Conservation (phyloP, 2,113 vertebrate genomes). For the Saimiri boliviensis region DNA sequence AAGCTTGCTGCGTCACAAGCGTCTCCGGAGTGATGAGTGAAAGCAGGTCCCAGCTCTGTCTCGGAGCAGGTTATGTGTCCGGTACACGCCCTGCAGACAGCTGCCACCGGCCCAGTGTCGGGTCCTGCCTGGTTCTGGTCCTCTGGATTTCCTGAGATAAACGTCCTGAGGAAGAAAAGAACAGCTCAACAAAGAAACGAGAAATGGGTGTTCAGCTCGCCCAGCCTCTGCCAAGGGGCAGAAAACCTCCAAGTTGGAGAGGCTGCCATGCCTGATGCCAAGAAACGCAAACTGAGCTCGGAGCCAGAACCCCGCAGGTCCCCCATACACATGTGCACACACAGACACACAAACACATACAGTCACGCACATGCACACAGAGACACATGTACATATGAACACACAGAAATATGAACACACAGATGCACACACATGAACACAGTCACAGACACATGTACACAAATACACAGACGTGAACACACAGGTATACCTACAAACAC, state of each 20-base stretch:
- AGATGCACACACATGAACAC: not conserved
- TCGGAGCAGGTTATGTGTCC: not conserved
- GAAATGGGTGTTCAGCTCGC: no score
- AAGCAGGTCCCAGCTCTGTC: not conserved
- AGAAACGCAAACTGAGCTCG: accelerated
- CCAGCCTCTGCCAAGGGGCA: not conserved
- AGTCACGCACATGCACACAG: not conserved
- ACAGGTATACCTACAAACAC: not conserved
- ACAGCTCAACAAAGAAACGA: not conserved
- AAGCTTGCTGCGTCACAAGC: not conserved
- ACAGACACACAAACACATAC: not conserved
- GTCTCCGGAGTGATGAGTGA: not conserved
- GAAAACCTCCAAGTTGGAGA: no score
- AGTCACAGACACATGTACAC: not conserved
- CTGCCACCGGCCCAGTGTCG: not conserved
- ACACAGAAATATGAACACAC: not conserved
- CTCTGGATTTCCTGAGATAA: not conserved
- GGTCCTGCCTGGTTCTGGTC: not conserved
- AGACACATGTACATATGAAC: not conserved
- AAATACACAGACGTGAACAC: not conserved
- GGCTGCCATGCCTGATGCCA: not conserved
- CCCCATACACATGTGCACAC: not conserved
- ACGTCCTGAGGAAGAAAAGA: not conserved
- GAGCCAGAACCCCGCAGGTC: not conserved
- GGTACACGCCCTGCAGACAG: not conserved